Conservation (phyloP, 1,140 invertebrate species). For the Acromyrmex echinatior region DNA sequence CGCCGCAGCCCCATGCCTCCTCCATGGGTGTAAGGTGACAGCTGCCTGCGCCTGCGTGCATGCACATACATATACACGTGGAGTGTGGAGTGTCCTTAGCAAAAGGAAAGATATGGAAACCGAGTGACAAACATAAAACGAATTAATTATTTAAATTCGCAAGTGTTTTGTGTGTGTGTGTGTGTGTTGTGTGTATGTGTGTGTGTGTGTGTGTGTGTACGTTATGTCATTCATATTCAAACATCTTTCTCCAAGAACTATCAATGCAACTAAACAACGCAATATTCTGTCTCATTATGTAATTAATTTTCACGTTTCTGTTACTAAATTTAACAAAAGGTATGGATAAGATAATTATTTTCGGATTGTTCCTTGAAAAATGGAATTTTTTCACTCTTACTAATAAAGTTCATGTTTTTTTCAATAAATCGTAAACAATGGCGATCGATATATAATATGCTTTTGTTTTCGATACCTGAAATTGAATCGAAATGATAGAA, state of each 20-base stretch:
- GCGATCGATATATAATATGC: not conserved
- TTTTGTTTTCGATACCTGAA: not conserved
- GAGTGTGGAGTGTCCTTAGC: slow-evolving; percentile 55
- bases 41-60: slow-evolving; percentile 84
- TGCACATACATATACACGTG: slow-evolving; percentile 38
- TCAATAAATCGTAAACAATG: not conserved
- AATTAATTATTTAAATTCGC: slow-evolving; percentile 23
- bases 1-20: slow-evolving; percentile 82
- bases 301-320: not conserved
- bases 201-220: too few relatives aligned
- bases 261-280: not conserved
- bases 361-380: not conserved
- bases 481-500: slow-evolving; percentile 1
- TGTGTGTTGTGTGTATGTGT: too few relatives aligned
- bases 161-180: not conserved
- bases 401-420: not conserved
- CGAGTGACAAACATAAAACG: slow-evolving; percentile 10
- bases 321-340: not conserved
- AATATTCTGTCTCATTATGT: not conserved
- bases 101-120: slow-evolving; percentile 30
- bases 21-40: slow-evolving; percentile 87
- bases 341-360: not conserved
- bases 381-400: not conserved
- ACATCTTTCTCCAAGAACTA: not conserved
- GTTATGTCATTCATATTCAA: not conserved